Base-by-base conservation (phyloP, 1,140 invertebrate species). In the Epicauta chinensis region DNA sequence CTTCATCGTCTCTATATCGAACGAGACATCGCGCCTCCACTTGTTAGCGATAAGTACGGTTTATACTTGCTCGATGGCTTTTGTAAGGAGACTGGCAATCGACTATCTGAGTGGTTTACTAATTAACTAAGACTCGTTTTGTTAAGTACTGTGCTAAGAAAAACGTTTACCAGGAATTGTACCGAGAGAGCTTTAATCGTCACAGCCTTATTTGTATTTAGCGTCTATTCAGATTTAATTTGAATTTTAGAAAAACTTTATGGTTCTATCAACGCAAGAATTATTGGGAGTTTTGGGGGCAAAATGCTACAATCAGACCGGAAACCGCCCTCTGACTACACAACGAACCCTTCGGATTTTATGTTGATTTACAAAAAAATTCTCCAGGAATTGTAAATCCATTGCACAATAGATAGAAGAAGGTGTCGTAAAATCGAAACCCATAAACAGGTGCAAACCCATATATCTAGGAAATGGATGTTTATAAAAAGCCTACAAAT, bases 81-180 rank as follows among this genome's bases (percentile, higher is more conserved):
- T 53, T 47, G 51, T 53, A 38, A 23, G 7, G 23, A 23, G 42
- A 46, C 43, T 47, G 51, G 51, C 44, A 58, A 48, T 50, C 49
- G 48, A 42, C 45, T 39, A 58, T 60, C 58, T 60, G 47, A 34
- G 48, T 29, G 36, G 42, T 56, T 61, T 53, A 59, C 61, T 64
- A 64, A 64, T 64, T 64, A 64, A 60, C 60, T 48, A 58, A 62
- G 60, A 60, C 59, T 61, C 46, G 61, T 61, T 61, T 23, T 23
- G 23, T 55, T 59, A 53, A 59, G 50, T 52, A 58, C 42, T 50
- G 59, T 51, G 53, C 59, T 58, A 61, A 23, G 60, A 64, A 64
- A 64, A 58, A 47, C 56, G 39, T 51, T 56, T 62, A 53, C 60
- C 47, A 37, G 46, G 60, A 60, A 64, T 57, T 49, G 49, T 41